phyloP scores from a whole-genome alignment of 2,888 invertebrate genomes.

The Drosophila austrosaltans region DNA sequence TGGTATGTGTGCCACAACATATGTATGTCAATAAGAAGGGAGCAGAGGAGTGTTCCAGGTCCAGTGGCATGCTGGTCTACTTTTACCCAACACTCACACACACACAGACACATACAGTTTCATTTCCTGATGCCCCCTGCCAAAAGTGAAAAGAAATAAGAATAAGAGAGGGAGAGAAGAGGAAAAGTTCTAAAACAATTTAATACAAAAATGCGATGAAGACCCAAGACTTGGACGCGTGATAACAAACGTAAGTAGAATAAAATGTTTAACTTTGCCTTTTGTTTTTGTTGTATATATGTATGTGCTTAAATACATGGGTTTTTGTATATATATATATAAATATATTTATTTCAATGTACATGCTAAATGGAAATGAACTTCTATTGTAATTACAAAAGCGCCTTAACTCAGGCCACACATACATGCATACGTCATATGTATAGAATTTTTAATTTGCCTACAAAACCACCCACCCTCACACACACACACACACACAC shows the following conservation, averaged over 20 bases:
- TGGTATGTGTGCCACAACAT: conserved; percentile 43
- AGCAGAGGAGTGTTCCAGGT: conserved; percentile 37
- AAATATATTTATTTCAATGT: conserved; percentile 10
- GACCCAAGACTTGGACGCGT: background rate
- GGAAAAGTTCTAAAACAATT: conserved; percentile 72
- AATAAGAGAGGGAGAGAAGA: background rate
- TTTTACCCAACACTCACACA: conserved; percentile 50
- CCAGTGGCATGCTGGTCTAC: conserved; percentile 59
- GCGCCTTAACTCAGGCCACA: conserved; percentile 46
- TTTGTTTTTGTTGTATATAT: conserved; percentile 18
- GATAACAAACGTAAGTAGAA: conserved; percentile 26
- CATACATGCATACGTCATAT: conserved; percentile 14
- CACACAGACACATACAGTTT: conserved; percentile 26
- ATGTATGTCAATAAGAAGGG: conserved; percentile 72
- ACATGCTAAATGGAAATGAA: conserved; percentile 57
- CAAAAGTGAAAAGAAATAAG: background rate
- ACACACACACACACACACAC: conserved; percentile 8
- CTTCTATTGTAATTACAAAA: conserved; percentile 74
- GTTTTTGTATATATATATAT: conserved; percentile 36
- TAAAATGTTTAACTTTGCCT: conserved; percentile 48
- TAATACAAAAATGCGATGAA: conserved; percentile 63
- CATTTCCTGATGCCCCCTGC: conserved; percentile 21
- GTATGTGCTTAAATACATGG: background rate
- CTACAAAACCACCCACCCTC: conserved; percentile 20
- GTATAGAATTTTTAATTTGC: conserved; percentile 58